Percentiles rank a stretch among this genome's conserved stretches.
Conservation (phyloP, 2,113 vertebrate genomes). For the Dasypus novemcinctus region DNA sequence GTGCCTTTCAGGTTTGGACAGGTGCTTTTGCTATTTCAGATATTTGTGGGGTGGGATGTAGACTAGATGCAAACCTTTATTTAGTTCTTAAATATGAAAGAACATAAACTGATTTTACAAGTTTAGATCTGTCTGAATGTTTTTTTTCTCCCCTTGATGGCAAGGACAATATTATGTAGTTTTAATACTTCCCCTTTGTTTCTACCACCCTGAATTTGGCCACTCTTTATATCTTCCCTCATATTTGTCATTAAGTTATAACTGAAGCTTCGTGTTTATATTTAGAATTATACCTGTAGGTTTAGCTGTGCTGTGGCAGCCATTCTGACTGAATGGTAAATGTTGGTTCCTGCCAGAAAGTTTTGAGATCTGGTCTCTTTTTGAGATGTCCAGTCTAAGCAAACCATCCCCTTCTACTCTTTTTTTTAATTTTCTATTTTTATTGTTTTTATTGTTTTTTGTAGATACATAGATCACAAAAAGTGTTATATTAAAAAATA, state of each 20-base stretch:
- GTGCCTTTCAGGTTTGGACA: slow-evolving; percentile 42
- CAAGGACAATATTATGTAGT: slow-evolving; percentile 34
- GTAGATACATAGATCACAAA: too few species aligned
- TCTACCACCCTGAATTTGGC: slow-evolving; percentile 50
- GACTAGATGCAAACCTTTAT: background rate
- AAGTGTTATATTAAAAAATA: too few species aligned
- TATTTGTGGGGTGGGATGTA: background rate
- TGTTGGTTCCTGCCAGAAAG: slow-evolving; percentile 25
- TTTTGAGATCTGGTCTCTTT: slow-evolving; percentile 34
- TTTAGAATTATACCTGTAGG: slow-evolving; percentile 61
- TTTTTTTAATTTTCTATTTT: too few species aligned
- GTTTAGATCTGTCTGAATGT: slow-evolving; percentile 6
- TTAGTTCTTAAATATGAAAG: slow-evolving; percentile 32
- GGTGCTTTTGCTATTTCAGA: slow-evolving; percentile 36
- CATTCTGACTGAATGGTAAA: slow-evolving; percentile 60
- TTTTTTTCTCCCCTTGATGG: slow-evolving; percentile 20
- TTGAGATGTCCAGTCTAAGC: background rate
- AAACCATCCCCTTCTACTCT: background rate
- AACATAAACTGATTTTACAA: slow-evolving; percentile 39
- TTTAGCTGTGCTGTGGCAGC: slow-evolving; percentile 55
- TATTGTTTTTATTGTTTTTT: too few species aligned
- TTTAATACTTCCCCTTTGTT: slow-evolving; percentile 38
- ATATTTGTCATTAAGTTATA: slow-evolving; percentile 72
- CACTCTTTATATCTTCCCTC: slow-evolving; percentile 57
- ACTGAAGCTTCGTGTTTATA: slow-evolving; percentile 66